Conservation (phyloP, 2,888 invertebrate genomes). For the Graphium colonna region DNA sequence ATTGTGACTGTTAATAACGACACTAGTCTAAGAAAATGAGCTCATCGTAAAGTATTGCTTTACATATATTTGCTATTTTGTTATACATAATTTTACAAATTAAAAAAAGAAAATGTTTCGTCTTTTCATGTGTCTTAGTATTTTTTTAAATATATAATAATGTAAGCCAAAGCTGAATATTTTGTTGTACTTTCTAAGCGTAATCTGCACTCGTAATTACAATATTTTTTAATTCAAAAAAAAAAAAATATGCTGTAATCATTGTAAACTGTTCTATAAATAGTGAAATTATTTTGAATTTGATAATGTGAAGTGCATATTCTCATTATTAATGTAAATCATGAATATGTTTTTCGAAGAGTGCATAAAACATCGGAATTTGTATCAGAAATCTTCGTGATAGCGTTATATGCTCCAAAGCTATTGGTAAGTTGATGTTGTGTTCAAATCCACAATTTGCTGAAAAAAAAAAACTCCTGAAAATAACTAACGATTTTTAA, state of each 20-base stretch:
- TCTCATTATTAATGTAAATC: not conserved
- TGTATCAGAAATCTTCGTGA: too few species aligned
- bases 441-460: not conserved
- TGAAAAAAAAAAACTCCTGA: not conserved
- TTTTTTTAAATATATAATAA: not conserved
- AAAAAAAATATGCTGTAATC: too few species aligned
- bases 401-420: not conserved
- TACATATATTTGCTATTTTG: not conserved
- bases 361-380: not conserved
- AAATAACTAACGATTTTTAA: not conserved
- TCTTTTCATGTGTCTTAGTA: too few species aligned
- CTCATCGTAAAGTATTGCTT: not conserved
- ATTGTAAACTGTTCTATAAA: too few species aligned
- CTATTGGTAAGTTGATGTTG: not conserved
- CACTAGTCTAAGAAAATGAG: slow-evolving; percentile 9
- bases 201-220: too few species aligned
- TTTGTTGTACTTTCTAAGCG: too few species aligned
- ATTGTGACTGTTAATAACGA: slow-evolving; percentile 2
- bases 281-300: too few species aligned
- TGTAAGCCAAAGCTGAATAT: not conserved
- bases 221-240: too few species aligned
- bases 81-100: not conserved
- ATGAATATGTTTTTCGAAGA: not conserved
- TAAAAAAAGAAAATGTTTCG: not conserved
- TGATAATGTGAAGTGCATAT: too few species aligned